Evolutionary conservation across 2,113 vertebrate genomes (phyloP), one percentile per base, ranked within the genome.

Genomic region (Nyctereutes procyonoides): DNA sequence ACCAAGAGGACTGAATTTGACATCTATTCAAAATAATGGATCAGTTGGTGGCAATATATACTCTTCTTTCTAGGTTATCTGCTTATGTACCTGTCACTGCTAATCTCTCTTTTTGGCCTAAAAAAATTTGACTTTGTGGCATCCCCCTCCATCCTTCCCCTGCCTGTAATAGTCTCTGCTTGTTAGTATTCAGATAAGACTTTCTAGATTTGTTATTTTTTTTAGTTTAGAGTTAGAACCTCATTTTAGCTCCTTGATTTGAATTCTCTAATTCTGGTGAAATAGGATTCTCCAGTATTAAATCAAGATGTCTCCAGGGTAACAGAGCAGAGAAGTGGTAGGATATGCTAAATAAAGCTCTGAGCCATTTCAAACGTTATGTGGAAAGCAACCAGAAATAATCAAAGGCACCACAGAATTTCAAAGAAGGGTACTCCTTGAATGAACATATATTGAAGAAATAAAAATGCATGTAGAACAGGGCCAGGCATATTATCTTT

Each of bases 271-370:
- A 84, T 67, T 71, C 76, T 81, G 62, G n/a, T 53, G 62, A 92
- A 82, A 93, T 51, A 56, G 82, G 79, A 77, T 91, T 91, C 56
- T 85, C 94, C 65, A 63, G 56, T 87, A 56, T 96, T 88, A 95
- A 91, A 91, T 62, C 77, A 80, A 91, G 77, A 85, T 91, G 65
- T 96, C 96, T 91, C 96, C 94, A 95, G 90, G 90, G 96, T 77
- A 91, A 96, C 79, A 91, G 81, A 93, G 35, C 58, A 93, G 73
- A 98, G 73, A 95, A 58, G 65, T 84, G 90, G 65, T 92, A 89
- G 22, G 43, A 79, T 90, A n/a, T 83, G 32, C 67, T 95, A 92
- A 95, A 79, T 53, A 79, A 96, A 60, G 35, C 62, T 86, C 81
- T 56, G 60, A 97, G 88, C 55, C 51, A 30, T 93, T 88, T 91